phyloP scores from a whole-genome alignment of 2,113 vertebrate genomes.

The Oncorhynchus kisutch region DNA sequence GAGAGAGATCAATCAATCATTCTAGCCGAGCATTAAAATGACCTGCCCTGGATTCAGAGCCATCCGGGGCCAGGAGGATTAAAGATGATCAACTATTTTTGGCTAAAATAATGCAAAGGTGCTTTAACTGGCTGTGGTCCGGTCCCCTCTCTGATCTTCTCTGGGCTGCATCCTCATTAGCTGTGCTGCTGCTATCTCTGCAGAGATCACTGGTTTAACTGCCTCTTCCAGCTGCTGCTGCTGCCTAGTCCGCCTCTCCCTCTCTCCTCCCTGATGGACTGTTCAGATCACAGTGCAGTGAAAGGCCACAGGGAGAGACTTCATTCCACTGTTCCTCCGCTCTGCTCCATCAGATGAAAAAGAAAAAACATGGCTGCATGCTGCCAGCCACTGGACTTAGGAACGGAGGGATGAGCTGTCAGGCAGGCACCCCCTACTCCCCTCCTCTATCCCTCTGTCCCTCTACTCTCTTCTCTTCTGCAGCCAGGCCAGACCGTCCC shows the following conservation, averaged over 20 bases:
- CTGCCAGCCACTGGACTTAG: background rate
- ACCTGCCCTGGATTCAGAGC: background rate
- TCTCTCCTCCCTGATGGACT: background rate
- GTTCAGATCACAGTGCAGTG: background rate
- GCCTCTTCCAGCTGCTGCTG: background rate
- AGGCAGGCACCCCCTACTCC: background rate
- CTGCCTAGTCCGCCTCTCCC: background rate
- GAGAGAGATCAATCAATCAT: background rate
- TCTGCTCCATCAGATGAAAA: background rate
- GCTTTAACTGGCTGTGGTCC: slow-evolving; percentile 18
- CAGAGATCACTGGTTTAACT: slow-evolving; percentile 1
- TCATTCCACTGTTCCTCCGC: background rate
- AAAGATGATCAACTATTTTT: background rate
- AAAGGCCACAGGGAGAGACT: background rate
- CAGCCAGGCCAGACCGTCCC: background rate
- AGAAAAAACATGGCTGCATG: background rate
- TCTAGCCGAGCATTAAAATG: background rate
- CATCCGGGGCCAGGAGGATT: background rate
- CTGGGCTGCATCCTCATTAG: slow-evolving; percentile 12
- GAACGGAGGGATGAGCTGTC: too few species aligned
- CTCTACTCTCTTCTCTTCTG: background rate
- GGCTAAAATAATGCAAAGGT: background rate
- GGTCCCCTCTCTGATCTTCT: background rate
- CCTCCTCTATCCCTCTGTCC: background rate
- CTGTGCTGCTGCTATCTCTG: background rate